These are phyloP conservation scores for Elephantulus edwardii DNA, from an alignment of 2,113 vertebrate genomes.

Conservation along the genomic window DNA sequence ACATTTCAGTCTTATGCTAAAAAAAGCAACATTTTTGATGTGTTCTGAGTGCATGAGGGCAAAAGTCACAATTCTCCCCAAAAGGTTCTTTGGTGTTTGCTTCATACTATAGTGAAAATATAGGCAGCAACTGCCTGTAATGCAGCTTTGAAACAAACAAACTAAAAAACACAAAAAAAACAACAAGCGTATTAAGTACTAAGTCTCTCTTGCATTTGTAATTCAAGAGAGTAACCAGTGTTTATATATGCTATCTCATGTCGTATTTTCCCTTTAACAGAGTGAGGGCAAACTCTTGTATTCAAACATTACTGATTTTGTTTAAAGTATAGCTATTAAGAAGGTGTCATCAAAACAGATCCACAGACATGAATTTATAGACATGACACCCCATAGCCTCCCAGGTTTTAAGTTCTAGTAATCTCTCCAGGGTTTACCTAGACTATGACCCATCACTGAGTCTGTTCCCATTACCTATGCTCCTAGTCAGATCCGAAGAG, in stretches of 20 bases:
- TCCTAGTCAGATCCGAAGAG: background rate
- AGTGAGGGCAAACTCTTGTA: background rate
- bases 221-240: background rate
- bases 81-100: too few relatives aligned
- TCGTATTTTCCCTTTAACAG: background rate
- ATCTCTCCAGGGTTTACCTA: background rate
- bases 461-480: background rate
- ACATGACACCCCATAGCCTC: background rate
- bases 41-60: background rate
- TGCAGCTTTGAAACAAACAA: background rate
- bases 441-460: background rate
- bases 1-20: background rate
- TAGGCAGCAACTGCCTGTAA: background rate
- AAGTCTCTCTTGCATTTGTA: background rate
- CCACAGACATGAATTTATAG: background rate
- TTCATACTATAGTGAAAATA: constrained; percentile 6
- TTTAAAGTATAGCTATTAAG: background rate
- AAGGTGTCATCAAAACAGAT: background rate
- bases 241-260: background rate
- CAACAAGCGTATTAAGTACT: background rate
- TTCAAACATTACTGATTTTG: background rate
- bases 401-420: background rate
- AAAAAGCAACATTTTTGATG: constrained; percentile 44
- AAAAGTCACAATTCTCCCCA: background rate
- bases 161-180: constrained; percentile 13